phyloP scores from a whole-genome alignment of 2,888 invertebrate species.

The Netelia virgata region DNA sequence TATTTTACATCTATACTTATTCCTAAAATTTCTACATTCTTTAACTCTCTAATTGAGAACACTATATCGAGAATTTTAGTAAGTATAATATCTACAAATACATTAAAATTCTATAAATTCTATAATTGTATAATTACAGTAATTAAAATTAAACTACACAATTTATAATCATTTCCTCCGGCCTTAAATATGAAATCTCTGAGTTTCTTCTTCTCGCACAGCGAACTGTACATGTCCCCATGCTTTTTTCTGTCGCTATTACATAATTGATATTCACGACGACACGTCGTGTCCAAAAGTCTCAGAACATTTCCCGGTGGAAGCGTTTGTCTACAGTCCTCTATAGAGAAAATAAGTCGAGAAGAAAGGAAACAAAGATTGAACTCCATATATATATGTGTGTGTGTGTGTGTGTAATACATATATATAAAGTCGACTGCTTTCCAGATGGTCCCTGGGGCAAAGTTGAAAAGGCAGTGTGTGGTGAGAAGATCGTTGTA shows the following conservation, averaged over 20 bases:
- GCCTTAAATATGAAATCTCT: too few species aligned
- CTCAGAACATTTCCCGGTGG: conserved; percentile 40
- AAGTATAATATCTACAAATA: too few species aligned
- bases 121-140: not conserved
- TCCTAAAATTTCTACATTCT: too few species aligned
- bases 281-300: conserved; percentile 35
- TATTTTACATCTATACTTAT: too few species aligned
- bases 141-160: not conserved
- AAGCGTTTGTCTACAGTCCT: conserved; percentile 38
- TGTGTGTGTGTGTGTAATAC: too few species aligned
- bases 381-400: not conserved
- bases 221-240: too few species aligned
- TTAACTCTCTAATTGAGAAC: too few species aligned
- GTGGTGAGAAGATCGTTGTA: conserved; percentile 34
- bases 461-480: conserved; percentile 44
- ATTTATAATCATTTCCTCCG: too few species aligned
- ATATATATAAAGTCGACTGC: conserved; percentile 36
- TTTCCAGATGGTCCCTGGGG: conserved; percentile 56
- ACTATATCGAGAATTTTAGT: too few species aligned
- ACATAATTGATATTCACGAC: conserved; percentile 54
- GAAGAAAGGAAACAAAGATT: conserved; percentile 11
- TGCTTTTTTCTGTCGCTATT: not conserved
- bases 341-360: not conserved
- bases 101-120: not conserved
- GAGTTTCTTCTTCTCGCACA: too few species aligned